phyloP scores from a whole-genome alignment of 2,113 vertebrate genomes.

The Lepus europaeus region DNA sequence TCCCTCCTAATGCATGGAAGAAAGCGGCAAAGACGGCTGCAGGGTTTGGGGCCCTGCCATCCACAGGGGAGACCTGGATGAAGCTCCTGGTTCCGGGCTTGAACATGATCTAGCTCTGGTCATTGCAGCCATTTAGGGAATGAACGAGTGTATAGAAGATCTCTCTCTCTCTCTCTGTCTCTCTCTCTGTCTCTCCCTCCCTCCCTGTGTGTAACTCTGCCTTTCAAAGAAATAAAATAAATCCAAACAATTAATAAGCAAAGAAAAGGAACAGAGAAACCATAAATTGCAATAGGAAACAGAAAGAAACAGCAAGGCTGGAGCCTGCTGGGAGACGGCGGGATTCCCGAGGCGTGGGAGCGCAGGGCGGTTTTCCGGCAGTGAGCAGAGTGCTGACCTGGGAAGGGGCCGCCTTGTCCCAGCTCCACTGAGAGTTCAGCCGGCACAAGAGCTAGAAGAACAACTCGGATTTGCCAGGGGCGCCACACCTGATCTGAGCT shows the following conservation, averaged over 20 bases:
- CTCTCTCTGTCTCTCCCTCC: too few species aligned
- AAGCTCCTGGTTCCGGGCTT: too few species aligned
- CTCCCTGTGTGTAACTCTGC: too few species aligned
- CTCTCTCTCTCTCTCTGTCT: too few species aligned
- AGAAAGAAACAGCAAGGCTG: not conserved
- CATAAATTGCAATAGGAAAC: not conserved
- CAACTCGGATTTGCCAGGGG: not conserved
- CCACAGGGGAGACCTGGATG: too few species aligned
- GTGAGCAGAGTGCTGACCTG: fast-evolving
- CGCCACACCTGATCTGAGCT: slow-evolving; percentile 4
- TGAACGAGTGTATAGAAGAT: too few species aligned
- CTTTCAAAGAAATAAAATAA: not conserved
- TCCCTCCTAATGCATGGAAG: too few species aligned
- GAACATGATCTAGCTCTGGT: too few species aligned
- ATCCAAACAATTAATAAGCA: not conserved
- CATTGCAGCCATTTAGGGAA: too few species aligned
- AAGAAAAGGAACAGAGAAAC: not conserved
- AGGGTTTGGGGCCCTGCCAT: too few species aligned
- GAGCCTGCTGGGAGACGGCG: not conserved
- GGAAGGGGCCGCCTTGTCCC: not conserved
- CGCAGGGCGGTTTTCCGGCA: not conserved
- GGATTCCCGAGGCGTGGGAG: too few species aligned
- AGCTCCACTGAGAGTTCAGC: not conserved
- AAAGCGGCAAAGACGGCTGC: too few species aligned
- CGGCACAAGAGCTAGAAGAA: not conserved